These are phyloP conservation scores for Drosophila mojavensis DNA, from an alignment of 1,140 invertebrate genomes.

Conservation along the genomic window DNA sequence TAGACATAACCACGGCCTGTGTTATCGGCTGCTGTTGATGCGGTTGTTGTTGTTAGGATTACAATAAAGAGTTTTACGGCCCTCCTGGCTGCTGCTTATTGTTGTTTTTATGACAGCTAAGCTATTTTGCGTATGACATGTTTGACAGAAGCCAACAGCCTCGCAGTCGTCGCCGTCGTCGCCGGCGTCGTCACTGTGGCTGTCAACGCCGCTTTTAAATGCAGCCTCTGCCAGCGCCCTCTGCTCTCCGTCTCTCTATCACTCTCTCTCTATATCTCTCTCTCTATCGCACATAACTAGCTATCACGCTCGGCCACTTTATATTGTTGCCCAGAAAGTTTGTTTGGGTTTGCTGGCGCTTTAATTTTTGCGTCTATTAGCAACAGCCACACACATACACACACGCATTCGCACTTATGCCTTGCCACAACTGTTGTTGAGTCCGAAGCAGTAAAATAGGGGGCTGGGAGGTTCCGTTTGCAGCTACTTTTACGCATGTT, in stretches of 20 bases:
- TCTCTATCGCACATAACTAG: not conserved
- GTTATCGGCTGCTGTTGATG: too few species aligned
- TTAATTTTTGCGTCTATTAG: conserved; percentile 61
- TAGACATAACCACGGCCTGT: conserved; percentile 58
- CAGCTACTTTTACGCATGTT: conserved; percentile 80
- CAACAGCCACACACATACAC: not conserved
- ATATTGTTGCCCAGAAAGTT: conserved; percentile 28
- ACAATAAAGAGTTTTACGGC: conserved; percentile 78
- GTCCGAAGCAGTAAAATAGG: not conserved
- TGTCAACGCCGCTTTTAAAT: conserved; percentile 70
- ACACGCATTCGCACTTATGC: too few species aligned
- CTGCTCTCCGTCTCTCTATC: not conserved
- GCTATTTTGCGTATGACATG: conserved; percentile 81
- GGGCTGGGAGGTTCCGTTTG: conserved; percentile 34
- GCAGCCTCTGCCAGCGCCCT: conserved; percentile 30
- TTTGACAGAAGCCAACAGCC: conserved; percentile 73
- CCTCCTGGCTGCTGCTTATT: conserved; percentile 45
- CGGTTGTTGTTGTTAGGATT: conserved; percentile 31
- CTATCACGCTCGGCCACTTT: conserved; percentile 33
- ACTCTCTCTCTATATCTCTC: not conserved
- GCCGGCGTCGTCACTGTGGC: conserved; percentile 40
- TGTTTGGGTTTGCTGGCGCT: conserved; percentile 54
- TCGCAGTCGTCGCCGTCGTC: conserved; percentile 39
- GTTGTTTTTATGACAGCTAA: conserved; percentile 81
- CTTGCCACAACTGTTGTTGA: conserved; percentile 11